Percentiles rank a stretch among this genome's conserved stretches.
phyloP scores from a whole-genome alignment of 2,797 vertebrate genomes.

The Aphelocoma californica region DNA sequence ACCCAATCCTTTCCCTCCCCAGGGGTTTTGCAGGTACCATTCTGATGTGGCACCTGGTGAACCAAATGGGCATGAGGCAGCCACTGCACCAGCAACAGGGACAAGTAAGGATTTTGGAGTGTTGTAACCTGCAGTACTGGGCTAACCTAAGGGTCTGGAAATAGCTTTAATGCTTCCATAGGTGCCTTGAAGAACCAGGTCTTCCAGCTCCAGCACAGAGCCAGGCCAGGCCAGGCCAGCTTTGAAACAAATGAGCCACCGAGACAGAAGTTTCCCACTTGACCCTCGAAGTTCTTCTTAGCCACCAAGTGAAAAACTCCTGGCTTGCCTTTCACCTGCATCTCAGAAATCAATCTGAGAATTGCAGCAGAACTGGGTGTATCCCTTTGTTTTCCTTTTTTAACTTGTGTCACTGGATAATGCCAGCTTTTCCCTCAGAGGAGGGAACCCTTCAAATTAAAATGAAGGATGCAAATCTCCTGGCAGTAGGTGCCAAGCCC shows the following conservation, averaged over 20 bases:
- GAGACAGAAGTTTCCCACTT: background rate
- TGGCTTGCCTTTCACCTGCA: slow-evolving; percentile 41
- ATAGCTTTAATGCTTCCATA: background rate
- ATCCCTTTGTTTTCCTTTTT: slow-evolving; percentile 49
- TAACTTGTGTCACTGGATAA: background rate
- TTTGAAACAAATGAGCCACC: background rate
- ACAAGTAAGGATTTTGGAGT: background rate
- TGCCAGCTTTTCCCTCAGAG: slow-evolving; percentile 14
- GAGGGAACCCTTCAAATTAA: slow-evolving; percentile 21
- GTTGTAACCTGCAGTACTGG: background rate
- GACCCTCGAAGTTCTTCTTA: background rate
- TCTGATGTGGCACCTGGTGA: background rate
- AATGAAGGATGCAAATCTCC: slow-evolving; percentile 36
- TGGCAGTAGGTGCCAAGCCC: slow-evolving; percentile 1
- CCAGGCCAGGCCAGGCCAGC: background rate
- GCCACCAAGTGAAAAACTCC: slow-evolving; percentile 2
- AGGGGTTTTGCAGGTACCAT: background rate
- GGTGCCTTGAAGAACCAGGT: background rate
- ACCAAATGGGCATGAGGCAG: background rate
- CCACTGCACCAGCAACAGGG: background rate
- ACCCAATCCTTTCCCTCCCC: background rate
- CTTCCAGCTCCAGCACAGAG: background rate
- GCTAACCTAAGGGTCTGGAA: background rate
- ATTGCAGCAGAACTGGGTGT: slow-evolving; percentile 9
- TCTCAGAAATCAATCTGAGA: background rate